These are phyloP conservation scores for Octopus sinensis DNA, from an alignment of 1,140 invertebrate genomes.

Conservation along the genomic window DNA sequence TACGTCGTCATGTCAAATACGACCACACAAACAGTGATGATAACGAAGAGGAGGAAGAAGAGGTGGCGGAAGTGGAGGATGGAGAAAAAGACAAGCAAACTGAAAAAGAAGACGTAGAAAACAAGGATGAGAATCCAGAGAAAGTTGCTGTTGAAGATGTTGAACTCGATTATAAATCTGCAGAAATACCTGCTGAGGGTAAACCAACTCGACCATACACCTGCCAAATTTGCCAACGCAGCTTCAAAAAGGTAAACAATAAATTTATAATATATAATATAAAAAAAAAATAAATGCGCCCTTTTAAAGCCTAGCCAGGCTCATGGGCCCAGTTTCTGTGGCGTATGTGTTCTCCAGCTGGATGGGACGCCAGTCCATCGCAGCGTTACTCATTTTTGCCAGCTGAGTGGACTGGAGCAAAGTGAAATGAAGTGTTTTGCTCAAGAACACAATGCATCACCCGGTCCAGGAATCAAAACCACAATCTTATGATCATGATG, in stretches of 20 bases:
- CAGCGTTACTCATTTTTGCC: too few species aligned
- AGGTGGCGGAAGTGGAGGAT: constrained; percentile 29
- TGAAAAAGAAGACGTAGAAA: constrained; percentile 1
- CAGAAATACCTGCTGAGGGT: constrained; percentile 16
- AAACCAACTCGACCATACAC: constrained; percentile 30
- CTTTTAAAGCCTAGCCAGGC: too few species aligned
- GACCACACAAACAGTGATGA: constrained; percentile 39
- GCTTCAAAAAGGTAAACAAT: constrained; percentile 46
- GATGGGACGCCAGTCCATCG: too few species aligned
- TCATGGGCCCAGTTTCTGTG: too few species aligned
- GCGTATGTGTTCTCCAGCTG: too few species aligned
- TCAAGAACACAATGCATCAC: too few species aligned
- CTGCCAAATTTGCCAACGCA: constrained; percentile 38
- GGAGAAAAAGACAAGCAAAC: constrained; percentile 16
- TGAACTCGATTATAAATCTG: constrained; percentile 7
- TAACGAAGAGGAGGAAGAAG: constrained; percentile 28
- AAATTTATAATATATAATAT: too few species aligned
- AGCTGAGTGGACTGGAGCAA: too few species aligned
- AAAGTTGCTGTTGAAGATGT: constrained; percentile 12
- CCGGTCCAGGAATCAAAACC: too few species aligned
- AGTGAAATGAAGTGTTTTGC: too few species aligned
- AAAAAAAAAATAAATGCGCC: too few species aligned
- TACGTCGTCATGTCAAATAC: constrained; percentile 45
- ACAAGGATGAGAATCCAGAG: not conserved
- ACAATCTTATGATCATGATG: too few species aligned